Evolutionary conservation across 92 coral and sea anemone species (phyloP).

Genomic region (Micromussa lordhowensis): DNA sequence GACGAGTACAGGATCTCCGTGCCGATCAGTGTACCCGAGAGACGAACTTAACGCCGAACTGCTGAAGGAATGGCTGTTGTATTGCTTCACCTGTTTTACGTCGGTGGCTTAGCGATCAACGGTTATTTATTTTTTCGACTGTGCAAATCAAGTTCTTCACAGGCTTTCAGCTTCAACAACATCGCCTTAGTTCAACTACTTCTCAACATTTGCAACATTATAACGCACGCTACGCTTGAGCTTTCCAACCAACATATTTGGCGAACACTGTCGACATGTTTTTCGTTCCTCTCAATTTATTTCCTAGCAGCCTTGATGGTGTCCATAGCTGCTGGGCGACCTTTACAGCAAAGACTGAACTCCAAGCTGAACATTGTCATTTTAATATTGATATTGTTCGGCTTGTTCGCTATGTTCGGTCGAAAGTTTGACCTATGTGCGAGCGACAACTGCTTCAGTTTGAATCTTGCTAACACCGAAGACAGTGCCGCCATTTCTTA

Average conservation of each 20-base stretch:
- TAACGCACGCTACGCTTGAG: not conserved
- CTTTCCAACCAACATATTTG: not conserved
- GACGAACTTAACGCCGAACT: not conserved
- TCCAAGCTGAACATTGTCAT: not conserved
- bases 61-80: not conserved
- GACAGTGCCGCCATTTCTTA: not conserved
- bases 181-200: not conserved
- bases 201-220: conserved; percentile 19
- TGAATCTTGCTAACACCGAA: not conserved
- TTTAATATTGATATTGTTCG: not conserved
- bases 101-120: not conserved
- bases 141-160: not conserved
- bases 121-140: not conserved
- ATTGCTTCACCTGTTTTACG: not conserved
- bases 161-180: not conserved
- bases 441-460: not conserved
- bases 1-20: too few relatives aligned
- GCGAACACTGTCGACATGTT: not conserved
- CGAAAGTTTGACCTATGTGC: not conserved
- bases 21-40: not conserved
- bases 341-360: not conserved
- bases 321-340: not conserved
- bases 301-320: not conserved
- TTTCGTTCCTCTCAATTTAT: conserved; percentile 17
- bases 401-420: not conserved